These are phyloP conservation scores for Saturnia japonica DNA, from an alignment of 2,888 invertebrate species.

Conservation along the genomic window DNA sequence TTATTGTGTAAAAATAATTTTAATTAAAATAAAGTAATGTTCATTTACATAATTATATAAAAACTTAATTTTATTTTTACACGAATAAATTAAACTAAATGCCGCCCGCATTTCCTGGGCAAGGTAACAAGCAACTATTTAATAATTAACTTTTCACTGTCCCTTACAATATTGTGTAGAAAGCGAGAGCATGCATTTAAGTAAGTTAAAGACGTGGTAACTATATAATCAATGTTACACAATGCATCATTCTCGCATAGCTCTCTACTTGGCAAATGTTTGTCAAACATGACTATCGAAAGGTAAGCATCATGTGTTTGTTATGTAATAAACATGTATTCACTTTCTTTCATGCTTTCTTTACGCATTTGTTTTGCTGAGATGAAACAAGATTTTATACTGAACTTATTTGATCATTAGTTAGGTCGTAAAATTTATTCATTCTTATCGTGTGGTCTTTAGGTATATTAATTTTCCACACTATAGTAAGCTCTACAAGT, in stretches of 20 bases:
- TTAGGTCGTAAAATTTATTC: too few relatives aligned
- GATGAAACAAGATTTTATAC: neutral
- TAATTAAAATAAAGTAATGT: too few relatives aligned
- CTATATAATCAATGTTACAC: slow-evolving; percentile 15
- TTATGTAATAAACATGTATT: neutral
- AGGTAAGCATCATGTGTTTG: slow-evolving; percentile 22
- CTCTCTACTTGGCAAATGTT: slow-evolving; percentile 26
- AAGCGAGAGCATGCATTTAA: slow-evolving; percentile 7
- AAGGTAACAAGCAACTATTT: neutral
- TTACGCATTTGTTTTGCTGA: neutral
- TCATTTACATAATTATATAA: too few relatives aligned
- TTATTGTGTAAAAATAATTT: too few relatives aligned
- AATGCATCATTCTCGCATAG: slow-evolving; percentile 20
- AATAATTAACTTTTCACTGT: neutral
- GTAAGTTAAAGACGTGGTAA: neutral
- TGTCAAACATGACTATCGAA: slow-evolving; percentile 28
- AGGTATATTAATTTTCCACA: too few relatives aligned
- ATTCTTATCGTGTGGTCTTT: too few relatives aligned
- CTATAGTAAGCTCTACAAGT: too few relatives aligned
- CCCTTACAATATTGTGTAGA: neutral
- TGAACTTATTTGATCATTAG: neutral
- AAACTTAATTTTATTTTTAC: too few relatives aligned
- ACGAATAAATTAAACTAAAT: too few relatives aligned
- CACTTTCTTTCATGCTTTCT: slow-evolving; percentile 7
- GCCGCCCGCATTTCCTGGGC: too few relatives aligned